Conservation (phyloP, 2,888 invertebrate species). For the Andrena fulva region DNA sequence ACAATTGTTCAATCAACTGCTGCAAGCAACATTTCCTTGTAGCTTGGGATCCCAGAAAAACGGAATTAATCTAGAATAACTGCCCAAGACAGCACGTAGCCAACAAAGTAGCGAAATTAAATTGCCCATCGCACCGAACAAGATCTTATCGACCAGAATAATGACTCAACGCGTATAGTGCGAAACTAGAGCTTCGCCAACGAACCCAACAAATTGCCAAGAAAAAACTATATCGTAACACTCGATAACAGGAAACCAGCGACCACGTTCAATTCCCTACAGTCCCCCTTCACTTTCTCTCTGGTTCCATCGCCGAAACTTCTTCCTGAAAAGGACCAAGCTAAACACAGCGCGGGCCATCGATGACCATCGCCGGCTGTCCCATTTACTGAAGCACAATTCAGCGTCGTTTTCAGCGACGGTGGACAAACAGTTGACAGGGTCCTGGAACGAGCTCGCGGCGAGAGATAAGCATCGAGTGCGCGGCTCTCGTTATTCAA, state of each 20-base stretch:
- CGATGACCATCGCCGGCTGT: not conserved
- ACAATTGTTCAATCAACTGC: too few relatives aligned
- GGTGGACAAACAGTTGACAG: not conserved
- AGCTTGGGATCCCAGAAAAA: too few relatives aligned
- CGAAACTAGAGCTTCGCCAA: constrained; percentile 1
- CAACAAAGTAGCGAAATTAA: not conserved
- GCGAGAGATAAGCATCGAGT: constrained; percentile 6
- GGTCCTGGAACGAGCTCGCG: constrained; percentile 17
- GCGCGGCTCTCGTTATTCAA: constrained; percentile 51
- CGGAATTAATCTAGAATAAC: not conserved
- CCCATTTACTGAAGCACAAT: not conserved
- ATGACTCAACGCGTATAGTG: not conserved
- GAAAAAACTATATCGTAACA: not conserved
- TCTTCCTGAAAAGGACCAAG: not conserved
- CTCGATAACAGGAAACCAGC: not conserved
- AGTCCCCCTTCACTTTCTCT: constrained; percentile 16
- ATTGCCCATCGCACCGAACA: not conserved
- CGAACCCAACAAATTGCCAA: not conserved
- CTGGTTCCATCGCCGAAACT: not conserved
- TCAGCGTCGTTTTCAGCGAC: not conserved
- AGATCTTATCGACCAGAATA: constrained; percentile 6
- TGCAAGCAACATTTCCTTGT: too few relatives aligned
- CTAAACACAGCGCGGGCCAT: not conserved
- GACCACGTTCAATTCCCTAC: not conserved
- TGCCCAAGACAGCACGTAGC: not conserved